Evolutionary conservation across 2,113 vertebrate genomes (phyloP).

Genomic region (Silurus meridionalis): DNA sequence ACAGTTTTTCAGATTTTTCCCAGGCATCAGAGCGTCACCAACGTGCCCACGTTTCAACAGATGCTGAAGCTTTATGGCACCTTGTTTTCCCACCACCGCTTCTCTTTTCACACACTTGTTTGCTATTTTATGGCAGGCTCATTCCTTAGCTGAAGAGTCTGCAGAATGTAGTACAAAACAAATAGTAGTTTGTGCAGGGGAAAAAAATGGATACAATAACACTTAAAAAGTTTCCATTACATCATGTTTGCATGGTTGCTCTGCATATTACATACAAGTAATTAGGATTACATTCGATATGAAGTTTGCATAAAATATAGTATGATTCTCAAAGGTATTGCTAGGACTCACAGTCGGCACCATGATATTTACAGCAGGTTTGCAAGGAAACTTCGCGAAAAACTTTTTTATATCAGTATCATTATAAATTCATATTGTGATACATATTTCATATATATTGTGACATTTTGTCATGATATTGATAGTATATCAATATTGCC

Average conservation of each 20-base stretch:
- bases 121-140: background rate
- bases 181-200: background rate
- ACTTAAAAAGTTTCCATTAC: background rate
- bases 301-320: background rate
- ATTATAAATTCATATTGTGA: too few species aligned
- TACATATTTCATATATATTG: too few species aligned
- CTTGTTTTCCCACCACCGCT: constrained; percentile 26
- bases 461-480: background rate
- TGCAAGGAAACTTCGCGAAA: background rate
- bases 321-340: background rate
- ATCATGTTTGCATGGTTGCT: background rate
- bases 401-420: background rate
- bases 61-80: constrained; percentile 41
- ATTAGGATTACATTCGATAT: background rate
- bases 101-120: constrained; percentile 9
- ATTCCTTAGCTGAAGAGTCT: background rate
- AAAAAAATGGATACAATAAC: background rate
- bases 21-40: constrained; percentile 61
- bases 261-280: background rate
- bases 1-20: constrained; percentile 70
- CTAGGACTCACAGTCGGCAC: background rate
- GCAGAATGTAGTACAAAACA: background rate
- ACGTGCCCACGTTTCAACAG: constrained; percentile 35
- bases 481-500: background rate
- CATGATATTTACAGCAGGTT: background rate